A percentile compares a stretch with the other conserved stretches of the same genome.
Conservation (phyloP, 2,113 vertebrate genomes). For the Neolamprologus sp. region DNA sequence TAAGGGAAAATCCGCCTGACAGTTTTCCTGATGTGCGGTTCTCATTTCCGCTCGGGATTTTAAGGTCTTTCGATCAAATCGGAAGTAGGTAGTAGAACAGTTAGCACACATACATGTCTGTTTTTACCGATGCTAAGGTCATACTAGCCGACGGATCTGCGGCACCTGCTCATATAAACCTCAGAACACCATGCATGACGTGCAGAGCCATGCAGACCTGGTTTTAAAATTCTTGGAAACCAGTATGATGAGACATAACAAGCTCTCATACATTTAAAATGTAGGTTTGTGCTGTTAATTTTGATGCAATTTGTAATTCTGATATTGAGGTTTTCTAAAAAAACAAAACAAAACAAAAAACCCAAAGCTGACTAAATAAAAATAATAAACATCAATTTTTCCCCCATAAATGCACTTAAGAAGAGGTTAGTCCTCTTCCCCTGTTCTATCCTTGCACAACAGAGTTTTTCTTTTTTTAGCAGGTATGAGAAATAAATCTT, state of each 20-base stretch:
- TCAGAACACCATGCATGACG: background rate
- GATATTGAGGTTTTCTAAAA: background rate
- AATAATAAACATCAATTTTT: fast-evolving
- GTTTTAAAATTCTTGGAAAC: background rate
- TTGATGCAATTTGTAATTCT: background rate
- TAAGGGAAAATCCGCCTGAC: background rate
- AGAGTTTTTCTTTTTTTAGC: background rate
- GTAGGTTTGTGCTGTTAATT: background rate
- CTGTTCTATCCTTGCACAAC: background rate
- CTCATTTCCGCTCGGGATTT: background rate
- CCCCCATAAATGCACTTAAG: background rate
- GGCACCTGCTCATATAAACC: constrained; percentile 20
- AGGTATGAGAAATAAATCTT: background rate
- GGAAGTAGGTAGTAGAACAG: background rate
- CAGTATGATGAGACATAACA: background rate
- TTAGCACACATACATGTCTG: background rate
- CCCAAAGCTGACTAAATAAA: background rate
- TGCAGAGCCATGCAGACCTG: background rate
- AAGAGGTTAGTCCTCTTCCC: background rate
- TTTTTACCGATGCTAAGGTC: constrained; percentile 56
- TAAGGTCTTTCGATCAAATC: background rate
- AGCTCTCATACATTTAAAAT: background rate
- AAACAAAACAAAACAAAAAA: too few relatives aligned
- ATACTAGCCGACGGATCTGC: constrained; percentile 46
- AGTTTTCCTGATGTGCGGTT: background rate